Evolutionary conservation across 2,797 vertebrate genomes (phyloP).

Genomic region (Caiman crocodilus): DNA sequence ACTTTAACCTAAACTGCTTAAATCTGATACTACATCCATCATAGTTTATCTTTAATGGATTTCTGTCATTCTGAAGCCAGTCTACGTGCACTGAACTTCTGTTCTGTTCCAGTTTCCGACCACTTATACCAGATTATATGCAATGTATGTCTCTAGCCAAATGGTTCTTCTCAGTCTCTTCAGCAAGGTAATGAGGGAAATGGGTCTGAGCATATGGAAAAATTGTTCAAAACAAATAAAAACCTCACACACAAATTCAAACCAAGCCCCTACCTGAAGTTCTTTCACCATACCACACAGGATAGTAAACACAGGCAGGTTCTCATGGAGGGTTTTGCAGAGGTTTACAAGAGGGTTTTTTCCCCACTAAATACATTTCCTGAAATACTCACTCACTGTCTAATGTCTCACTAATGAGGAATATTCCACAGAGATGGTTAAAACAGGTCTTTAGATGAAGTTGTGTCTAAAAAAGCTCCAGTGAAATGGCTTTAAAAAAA

Average conservation of each 20-base stretch:
- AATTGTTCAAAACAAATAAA: not conserved
- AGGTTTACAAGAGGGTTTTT: no score
- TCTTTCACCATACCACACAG: not conserved
- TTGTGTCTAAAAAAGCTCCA: not conserved
- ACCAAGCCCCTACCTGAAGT: not conserved
- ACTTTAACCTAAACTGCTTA: no score
- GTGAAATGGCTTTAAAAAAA: no score
- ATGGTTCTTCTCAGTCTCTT: not conserved
- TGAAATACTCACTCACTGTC: not conserved
- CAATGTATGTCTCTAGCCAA: no score
- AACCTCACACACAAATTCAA: not conserved
- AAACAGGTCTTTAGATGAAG: not conserved
- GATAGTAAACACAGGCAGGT: not conserved
- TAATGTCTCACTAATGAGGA: not conserved
- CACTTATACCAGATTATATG: no score
- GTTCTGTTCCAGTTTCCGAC: no score
- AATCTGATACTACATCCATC: no score
- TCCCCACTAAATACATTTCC: not conserved
- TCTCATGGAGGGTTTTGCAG: not conserved
- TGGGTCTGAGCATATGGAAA: not conserved
- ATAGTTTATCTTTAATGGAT: no score
- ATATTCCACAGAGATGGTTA: not conserved
- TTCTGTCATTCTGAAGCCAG: no score
- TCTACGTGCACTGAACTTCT: no score
- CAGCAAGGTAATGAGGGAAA: not conserved